Conservation (phyloP, 2,113 vertebrate genomes). For the Gavialis gangeticus region DNA sequence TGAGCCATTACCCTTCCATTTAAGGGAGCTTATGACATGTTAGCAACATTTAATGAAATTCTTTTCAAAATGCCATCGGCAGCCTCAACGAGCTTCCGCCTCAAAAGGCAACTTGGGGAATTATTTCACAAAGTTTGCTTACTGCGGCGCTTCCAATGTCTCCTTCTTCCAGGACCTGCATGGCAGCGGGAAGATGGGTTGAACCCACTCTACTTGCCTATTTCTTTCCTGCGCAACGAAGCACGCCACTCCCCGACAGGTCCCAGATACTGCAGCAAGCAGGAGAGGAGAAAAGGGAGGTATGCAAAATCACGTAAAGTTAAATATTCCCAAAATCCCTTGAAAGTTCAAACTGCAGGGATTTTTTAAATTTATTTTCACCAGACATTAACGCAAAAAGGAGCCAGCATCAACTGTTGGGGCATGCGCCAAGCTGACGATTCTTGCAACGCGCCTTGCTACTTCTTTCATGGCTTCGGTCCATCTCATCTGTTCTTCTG, state of each 20-base stretch:
- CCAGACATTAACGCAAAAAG: background rate
- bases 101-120: slow-evolving; percentile 62
- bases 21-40: slow-evolving; percentile 84
- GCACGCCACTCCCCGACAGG: background rate
- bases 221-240: background rate
- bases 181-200: background rate
- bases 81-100: slow-evolving; percentile 64
- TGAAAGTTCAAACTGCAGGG: background rate
- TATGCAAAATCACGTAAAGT: background rate
- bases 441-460: background rate
- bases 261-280: background rate
- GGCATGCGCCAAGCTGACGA: background rate
- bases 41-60: slow-evolving; percentile 84
- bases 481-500: background rate
- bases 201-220: background rate
- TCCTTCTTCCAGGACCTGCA: background rate
- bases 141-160: background rate
- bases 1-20: slow-evolving; percentile 86
- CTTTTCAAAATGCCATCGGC: slow-evolving; percentile 80
- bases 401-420: background rate
- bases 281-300: background rate
- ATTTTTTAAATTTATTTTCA: background rate
- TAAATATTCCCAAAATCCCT: background rate
- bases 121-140: slow-evolving; percentile 46
- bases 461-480: background rate